Base-by-base conservation (phyloP, 1,140 invertebrate species). In the Zaprionus kolodkinae region DNA sequence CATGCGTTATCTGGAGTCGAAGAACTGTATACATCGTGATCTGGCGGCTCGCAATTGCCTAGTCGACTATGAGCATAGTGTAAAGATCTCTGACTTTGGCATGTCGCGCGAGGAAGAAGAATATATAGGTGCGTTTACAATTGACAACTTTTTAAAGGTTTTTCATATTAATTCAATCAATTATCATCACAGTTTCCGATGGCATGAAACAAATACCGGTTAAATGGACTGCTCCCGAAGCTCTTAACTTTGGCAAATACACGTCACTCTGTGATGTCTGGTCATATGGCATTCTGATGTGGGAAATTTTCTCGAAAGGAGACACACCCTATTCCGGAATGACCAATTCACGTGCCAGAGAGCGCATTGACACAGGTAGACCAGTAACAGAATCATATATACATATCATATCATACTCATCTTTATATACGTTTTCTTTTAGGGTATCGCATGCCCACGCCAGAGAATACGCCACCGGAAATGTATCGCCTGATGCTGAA, bases 171-270 rank as follows among this genome's bases (percentile, higher is more conserved):
- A 17, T 6, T 0, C 6, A 25, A 13, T 6, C 38, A 15, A 72
- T n/a, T 10, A 7, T 5, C 2, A 0, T 1, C 45, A 75, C 12
- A 92, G 98, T 99, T 43, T 99, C 98, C 1, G 97, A 98, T 81
- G 98, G 98, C 25, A 98, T 99, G 97, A 99, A 99, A 93, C 98
- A 99, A 94, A 99, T 99, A 91, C 98, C 98, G 0, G 99, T 99
- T 54, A 99, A 99, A 93, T 99, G 98, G 98, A 99, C 98, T 1
- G 98, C 98, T 3, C 98, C 98, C 3, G 98, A 99, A 94, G 98
- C 98, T 25, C 93, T 99, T 13, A 98, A 99, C 94, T 99, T 98
- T 93, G 98, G 97, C 97, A 94, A 94, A 89, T 99, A 99, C 92
- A 99, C 98, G n/a, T 97, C 97, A 0, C 93, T 99, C 3, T 99